phyloP scores from a whole-genome alignment of 2,888 invertebrate species.

The Bruchidius siliquastri region DNA sequence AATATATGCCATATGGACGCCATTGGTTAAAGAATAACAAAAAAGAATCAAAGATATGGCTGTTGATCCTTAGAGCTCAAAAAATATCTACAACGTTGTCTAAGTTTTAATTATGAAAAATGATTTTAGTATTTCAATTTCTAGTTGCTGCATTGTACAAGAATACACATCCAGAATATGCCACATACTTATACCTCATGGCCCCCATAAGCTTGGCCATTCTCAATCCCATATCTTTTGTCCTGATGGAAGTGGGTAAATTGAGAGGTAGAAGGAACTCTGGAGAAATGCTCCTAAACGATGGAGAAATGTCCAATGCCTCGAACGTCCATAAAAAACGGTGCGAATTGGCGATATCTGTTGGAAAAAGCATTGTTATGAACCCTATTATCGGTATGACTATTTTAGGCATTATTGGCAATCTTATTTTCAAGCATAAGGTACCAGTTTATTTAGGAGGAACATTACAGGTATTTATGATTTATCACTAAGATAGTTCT shows the following conservation, averaged over 20 bases:
- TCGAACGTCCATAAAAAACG: slow-evolving; percentile 34
- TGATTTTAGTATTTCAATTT: slow-evolving; percentile 33
- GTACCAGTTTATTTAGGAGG: slow-evolving; percentile 71
- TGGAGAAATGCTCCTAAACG: slow-evolving; percentile 28
- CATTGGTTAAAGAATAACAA: too few relatives aligned
- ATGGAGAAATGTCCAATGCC: slow-evolving; percentile 27
- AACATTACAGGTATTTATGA: slow-evolving; percentile 61
- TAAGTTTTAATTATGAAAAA: too few relatives aligned
- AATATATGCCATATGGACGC: too few relatives aligned
- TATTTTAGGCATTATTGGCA: slow-evolving; percentile 80
- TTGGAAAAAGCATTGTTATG: slow-evolving; percentile 64
- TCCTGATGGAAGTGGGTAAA: slow-evolving; percentile 73
- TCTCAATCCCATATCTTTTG: slow-evolving; percentile 86
- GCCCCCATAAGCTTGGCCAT: slow-evolving; percentile 91
- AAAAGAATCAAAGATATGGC: too few relatives aligned
- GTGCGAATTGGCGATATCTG: slow-evolving; percentile 40
- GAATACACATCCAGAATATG: slow-evolving; percentile 82
- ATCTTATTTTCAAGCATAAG: slow-evolving; percentile 72
- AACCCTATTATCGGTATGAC: slow-evolving; percentile 94
- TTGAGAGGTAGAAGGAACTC: slow-evolving; percentile 40
- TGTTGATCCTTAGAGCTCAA: too few relatives aligned
- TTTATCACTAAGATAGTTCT: too few relatives aligned
- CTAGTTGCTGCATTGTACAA: slow-evolving; percentile 81
- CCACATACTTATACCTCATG: slow-evolving; percentile 85
- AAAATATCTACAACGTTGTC: too few relatives aligned